A percentile compares a stretch with the other conserved stretches of the same genome.
phyloP scores from a whole-genome alignment of 2,888 invertebrate species.

The Leucophenga maculata region DNA sequence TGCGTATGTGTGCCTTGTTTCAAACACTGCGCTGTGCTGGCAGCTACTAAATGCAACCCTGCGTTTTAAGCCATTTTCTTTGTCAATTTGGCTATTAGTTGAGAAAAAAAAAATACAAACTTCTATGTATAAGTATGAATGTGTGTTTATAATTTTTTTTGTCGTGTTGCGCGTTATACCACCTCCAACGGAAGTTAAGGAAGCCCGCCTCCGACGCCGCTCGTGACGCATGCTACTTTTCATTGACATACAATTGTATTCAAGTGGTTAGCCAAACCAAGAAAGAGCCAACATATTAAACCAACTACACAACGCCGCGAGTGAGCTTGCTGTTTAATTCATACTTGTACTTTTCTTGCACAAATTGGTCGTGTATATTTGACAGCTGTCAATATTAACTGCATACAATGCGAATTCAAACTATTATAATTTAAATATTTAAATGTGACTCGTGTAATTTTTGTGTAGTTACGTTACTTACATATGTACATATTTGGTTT shows the following conservation, averaged over 20 bases:
- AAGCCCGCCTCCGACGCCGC: neutral
- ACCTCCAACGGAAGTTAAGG: neutral
- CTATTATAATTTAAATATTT: too few relatives aligned
- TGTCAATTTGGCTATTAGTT: constrained; percentile 17
- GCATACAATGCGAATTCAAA: too few relatives aligned
- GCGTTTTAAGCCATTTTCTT: constrained; percentile 25
- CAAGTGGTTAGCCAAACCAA: too few relatives aligned
- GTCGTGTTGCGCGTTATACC: neutral
- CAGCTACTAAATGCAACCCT: constrained; percentile 9
- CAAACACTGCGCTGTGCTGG: neutral
- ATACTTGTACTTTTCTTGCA: too few relatives aligned
- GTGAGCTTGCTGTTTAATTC: too few relatives aligned
- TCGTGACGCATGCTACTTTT: too few relatives aligned
- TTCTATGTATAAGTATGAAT: neutral
- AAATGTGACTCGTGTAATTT: too few relatives aligned
- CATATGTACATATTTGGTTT: too few relatives aligned
- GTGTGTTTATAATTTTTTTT: neutral
- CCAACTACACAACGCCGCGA: neutral
- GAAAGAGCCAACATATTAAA: neutral
- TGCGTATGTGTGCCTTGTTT: constrained; percentile 3
- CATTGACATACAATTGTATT: too few relatives aligned
- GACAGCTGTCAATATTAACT: too few relatives aligned
- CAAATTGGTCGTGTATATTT: too few relatives aligned
- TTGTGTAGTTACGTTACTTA: too few relatives aligned
- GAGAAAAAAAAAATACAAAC: constrained; percentile 13